Percentiles rank a stretch among this genome's conserved stretches.
These are phyloP conservation scores for Alcis repandata DNA, from an alignment of 2,888 invertebrate species.

Conservation along the genomic window DNA sequence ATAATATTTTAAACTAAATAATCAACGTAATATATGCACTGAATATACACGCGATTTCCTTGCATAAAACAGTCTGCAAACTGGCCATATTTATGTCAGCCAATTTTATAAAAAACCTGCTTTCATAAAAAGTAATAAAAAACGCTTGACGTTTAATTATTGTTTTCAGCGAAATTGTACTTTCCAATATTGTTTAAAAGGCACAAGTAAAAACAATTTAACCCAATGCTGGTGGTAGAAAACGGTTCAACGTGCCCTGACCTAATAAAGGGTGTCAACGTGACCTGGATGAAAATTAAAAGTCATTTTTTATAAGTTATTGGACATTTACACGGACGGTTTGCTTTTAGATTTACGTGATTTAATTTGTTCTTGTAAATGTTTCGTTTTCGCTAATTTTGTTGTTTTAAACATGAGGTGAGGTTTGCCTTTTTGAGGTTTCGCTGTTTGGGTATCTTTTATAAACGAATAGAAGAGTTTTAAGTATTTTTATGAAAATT, in stretches of 20 bases:
- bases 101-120: too few relatives aligned
- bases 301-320: conserved; percentile 59
- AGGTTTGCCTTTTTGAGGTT: background rate
- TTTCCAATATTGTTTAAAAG: conserved; percentile 6
- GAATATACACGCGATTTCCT: too few relatives aligned
- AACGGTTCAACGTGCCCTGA: conserved; percentile 55
- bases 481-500: too few relatives aligned
- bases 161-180: background rate
- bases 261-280: conserved; percentile 57
- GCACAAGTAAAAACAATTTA: conserved; percentile 29
- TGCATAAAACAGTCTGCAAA: too few relatives aligned
- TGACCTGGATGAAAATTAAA: conserved; percentile 63
- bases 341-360: conserved; percentile 29
- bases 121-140: too few relatives aligned
- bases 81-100: too few relatives aligned
- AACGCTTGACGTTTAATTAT: background rate
- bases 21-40: too few relatives aligned
- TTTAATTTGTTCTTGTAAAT: conserved; percentile 17
- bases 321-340: conserved; percentile 43
- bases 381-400: conserved; percentile 6
- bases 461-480: background rate
- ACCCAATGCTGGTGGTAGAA: conserved; percentile 53
- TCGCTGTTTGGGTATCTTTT: background rate
- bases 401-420: background rate
- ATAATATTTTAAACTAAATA: too few relatives aligned